These are phyloP conservation scores for Engystomops pustulosus DNA, from an alignment of 2,113 vertebrate species.

Conservation along the genomic window DNA sequence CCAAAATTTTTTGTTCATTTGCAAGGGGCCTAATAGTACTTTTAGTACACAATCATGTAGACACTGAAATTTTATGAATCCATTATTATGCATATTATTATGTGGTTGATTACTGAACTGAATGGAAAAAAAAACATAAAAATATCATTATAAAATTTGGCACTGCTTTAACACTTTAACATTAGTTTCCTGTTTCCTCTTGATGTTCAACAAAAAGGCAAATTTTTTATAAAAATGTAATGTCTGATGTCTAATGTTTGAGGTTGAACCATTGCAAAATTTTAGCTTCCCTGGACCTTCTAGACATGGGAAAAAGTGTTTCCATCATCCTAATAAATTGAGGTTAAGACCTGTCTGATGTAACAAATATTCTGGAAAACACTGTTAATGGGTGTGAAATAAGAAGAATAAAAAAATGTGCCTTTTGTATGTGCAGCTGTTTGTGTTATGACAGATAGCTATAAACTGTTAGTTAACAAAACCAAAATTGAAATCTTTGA, in stretches of 20 bases:
- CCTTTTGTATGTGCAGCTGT: conserved; percentile 3
- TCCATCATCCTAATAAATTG: conserved; percentile 1
- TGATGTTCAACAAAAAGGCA: background rate
- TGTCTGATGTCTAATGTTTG: background rate
- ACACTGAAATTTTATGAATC: too few species aligned
- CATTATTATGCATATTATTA: background rate
- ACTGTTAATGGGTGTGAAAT: conserved; percentile 6
- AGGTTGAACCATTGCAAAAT: background rate
- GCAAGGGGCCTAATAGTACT: too few species aligned
- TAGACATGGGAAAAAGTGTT: background rate
- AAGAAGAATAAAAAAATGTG: background rate
- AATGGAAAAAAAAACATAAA: too few species aligned
- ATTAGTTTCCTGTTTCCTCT: too few species aligned
- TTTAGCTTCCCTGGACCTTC: background rate
- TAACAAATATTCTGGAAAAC: conserved; percentile 25
- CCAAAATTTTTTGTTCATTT: too few species aligned
- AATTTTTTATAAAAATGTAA: background rate
- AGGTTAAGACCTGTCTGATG: conserved; percentile 25
- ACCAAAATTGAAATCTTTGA: conserved; percentile 27
- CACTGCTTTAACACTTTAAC: too few species aligned
- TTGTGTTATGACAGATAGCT: conserved; percentile 33
- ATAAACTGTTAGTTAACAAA: conserved; percentile 38
- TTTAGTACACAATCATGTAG: too few species aligned
- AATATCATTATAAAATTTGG: too few species aligned
- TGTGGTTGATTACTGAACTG: background rate